Percentiles rank a stretch among this genome's conserved stretches.
phyloP scores from a whole-genome alignment of 2,113 vertebrate species.

The Myiopsitta monachus region DNA sequence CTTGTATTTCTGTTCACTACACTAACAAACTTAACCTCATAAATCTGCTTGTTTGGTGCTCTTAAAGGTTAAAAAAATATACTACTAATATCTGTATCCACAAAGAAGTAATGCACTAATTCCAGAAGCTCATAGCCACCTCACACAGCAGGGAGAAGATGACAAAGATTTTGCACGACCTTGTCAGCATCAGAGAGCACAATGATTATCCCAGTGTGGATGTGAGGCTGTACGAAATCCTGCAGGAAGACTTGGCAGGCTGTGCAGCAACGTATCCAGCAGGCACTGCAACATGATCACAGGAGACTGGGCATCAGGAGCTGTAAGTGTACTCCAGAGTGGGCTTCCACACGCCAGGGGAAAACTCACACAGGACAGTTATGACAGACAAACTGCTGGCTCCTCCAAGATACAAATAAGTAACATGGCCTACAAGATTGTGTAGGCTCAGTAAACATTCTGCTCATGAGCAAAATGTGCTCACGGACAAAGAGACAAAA shows the following conservation, averaged over 20 bases:
- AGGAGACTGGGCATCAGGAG: neutral
- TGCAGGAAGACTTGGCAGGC: neutral
- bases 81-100: neutral
- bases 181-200: neutral
- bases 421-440: neutral
- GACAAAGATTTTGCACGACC: neutral
- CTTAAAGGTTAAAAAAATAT: neutral
- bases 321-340: rapidly evolving
- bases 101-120: neutral
- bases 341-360: neutral
- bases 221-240: neutral
- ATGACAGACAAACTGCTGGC: rapidly evolving
- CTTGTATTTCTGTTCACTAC: neutral
- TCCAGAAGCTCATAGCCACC: neutral
- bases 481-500: neutral
- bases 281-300: rapidly evolving
- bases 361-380: neutral
- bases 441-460: neutral
- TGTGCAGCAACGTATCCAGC: neutral
- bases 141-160: neutral
- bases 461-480: neutral
- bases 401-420: neutral
- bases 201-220: neutral
- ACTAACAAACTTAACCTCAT: neutral
- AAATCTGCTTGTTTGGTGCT: neutral